phyloP scores from a whole-genome alignment of 30 jellyfish, hydroid and myxozoan genomes.

The Nemopilema nomurai region DNA sequence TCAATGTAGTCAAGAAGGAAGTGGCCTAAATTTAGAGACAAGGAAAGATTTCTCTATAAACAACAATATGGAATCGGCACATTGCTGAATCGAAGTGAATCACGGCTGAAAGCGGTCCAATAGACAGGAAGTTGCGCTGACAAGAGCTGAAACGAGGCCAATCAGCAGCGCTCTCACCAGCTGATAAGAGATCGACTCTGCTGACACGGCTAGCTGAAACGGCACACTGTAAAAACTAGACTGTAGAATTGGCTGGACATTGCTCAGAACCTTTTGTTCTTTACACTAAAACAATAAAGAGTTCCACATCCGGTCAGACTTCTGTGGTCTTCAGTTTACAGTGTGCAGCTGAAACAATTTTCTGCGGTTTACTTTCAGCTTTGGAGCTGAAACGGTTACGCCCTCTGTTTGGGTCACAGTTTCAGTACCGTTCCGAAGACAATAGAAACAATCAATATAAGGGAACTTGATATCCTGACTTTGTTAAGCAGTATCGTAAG shows the following conservation, averaged over 20 bases:
- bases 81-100: not conserved
- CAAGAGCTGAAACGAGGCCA: constrained; percentile 11
- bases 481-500: too few species aligned
- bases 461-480: too few species aligned
- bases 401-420: not conserved
- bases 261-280: not conserved
- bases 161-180: not conserved
- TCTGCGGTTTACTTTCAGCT: not conserved
- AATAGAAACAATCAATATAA: too few species aligned
- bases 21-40: too few species aligned
- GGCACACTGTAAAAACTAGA: not conserved
- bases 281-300: not conserved
- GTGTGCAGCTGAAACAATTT: not conserved
- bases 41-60: too few species aligned
- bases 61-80: not conserved
- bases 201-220: not conserved
- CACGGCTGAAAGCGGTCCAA: not conserved
- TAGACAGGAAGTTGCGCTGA: not conserved
- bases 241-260: not conserved
- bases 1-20: too few species aligned
- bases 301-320: not conserved
- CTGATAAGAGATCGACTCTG: constrained; percentile 9
- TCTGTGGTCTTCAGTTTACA: not conserved
- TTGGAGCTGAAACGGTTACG: not conserved
- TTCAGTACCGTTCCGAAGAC: too few species aligned